These are phyloP conservation scores for Acheta domesticus DNA, from an alignment of 2,888 invertebrate genomes.

Conservation along the genomic window DNA sequence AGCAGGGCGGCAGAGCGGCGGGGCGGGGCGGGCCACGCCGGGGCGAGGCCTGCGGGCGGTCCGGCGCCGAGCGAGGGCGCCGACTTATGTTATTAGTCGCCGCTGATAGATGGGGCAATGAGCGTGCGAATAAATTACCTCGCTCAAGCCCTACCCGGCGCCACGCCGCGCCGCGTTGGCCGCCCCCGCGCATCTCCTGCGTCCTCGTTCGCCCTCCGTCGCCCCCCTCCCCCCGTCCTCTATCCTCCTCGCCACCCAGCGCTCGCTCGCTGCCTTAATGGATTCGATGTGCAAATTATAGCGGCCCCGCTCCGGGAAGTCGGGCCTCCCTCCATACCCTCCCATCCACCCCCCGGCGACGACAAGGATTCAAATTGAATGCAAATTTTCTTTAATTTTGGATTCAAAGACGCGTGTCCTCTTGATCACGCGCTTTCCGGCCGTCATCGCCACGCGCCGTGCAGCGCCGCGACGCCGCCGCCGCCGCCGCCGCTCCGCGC, in stretches of 20 bases:
- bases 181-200: no score
- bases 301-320: conserved; percentile 18
- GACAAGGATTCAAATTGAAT: conserved; percentile 18
- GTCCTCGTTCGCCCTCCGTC: no score
- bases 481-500: no score
- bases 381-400: conserved; percentile 18
- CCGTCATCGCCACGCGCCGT: not conserved
- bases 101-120: conserved; percentile 7
- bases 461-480: not conserved
- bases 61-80: not conserved
- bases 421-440: not conserved
- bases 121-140: conserved; percentile 18
- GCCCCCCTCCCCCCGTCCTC: no score
- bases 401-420: conserved; percentile 18
- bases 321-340: no score
- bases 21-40: not conserved
- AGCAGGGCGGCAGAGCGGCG: not conserved
- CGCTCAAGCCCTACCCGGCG: not conserved
- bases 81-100: conserved; percentile 18
- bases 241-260: no score
- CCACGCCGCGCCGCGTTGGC: no score
- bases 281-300: conserved; percentile 18
- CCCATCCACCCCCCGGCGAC: not conserved
- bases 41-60: not conserved
- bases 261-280: not conserved